A percentile compares a stretch with the other conserved stretches of the same genome.
Conservation (phyloP, 1,140 invertebrate genomes). For the Ips typographus region DNA sequence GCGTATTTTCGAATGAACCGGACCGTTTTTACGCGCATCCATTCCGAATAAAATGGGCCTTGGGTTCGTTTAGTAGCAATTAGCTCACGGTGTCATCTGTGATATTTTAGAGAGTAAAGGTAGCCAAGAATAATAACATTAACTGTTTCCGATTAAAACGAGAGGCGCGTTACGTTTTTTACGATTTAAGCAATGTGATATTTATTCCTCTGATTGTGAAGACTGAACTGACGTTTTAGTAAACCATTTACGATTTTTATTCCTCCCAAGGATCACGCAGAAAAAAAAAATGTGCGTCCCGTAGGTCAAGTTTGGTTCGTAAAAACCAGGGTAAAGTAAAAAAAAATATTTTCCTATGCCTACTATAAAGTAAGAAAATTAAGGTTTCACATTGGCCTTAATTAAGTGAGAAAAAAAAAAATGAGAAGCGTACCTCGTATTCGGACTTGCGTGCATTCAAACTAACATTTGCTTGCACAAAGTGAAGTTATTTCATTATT, state of each 20-base stretch:
- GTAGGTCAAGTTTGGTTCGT: no score
- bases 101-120: conserved; percentile 52
- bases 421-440: conserved; percentile 42
- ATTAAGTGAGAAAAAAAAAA: conserved; percentile 5
- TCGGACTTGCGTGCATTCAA: conserved; percentile 45
- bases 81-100: conserved; percentile 50
- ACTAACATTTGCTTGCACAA: conserved; percentile 39
- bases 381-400: no score
- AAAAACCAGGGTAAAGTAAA: no score
- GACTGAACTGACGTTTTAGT: conserved; percentile 1
- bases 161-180: conserved; percentile 37
- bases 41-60: neutral
- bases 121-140: conserved; percentile 51
- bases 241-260: neutral
- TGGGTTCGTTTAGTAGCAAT: conserved; percentile 14
- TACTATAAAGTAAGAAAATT: no score
- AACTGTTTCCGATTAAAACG: conserved; percentile 48
- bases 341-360: no score
- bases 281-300: no score
- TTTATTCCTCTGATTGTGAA: conserved; percentile 38
- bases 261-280: no score
- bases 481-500: conserved; percentile 49
- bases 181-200: conserved; percentile 49
- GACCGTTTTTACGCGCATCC: neutral
- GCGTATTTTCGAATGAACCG: conserved; percentile 3